phyloP scores from a whole-genome alignment of 2,888 invertebrate genomes.

The Prionchulus punctatus region DNA sequence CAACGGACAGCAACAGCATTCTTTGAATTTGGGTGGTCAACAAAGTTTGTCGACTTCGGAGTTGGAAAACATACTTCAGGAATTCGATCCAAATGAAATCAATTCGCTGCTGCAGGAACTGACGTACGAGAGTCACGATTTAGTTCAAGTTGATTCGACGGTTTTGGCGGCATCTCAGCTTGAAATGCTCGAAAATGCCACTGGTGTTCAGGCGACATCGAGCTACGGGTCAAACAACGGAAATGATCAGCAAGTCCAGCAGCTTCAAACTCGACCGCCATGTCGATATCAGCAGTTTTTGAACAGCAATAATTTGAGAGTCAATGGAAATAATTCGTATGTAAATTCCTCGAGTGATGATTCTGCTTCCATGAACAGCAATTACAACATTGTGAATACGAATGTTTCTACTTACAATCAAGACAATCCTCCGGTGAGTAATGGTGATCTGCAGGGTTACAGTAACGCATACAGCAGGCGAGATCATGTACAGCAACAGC shows the following conservation, averaged over 20 bases:
- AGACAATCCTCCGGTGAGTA: too few species aligned
- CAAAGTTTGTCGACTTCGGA: not conserved
- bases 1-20: too few species aligned
- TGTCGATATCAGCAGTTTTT: slow-evolving; percentile 3
- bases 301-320: too few species aligned
- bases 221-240: not conserved
- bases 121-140: not conserved
- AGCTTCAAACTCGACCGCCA: not conserved
- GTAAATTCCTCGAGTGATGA: too few species aligned
- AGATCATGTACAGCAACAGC: too few species aligned
- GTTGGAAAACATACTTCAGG: not conserved
- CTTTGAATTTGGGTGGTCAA: too few species aligned
- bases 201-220: not conserved
- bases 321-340: too few species aligned
- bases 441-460: too few species aligned
- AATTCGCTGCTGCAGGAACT: slow-evolving; percentile 2
- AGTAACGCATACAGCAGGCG: too few species aligned
- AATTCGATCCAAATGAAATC: not conserved
- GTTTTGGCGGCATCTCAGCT: not conserved
- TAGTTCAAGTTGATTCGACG: not conserved
- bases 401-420: too few species aligned
- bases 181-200: not conserved
- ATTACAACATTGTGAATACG: not conserved
- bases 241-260: not conserved
- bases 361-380: not conserved